phyloP scores from a whole-genome alignment of 2,113 vertebrate species.

The Elgaria multicarinata region DNA sequence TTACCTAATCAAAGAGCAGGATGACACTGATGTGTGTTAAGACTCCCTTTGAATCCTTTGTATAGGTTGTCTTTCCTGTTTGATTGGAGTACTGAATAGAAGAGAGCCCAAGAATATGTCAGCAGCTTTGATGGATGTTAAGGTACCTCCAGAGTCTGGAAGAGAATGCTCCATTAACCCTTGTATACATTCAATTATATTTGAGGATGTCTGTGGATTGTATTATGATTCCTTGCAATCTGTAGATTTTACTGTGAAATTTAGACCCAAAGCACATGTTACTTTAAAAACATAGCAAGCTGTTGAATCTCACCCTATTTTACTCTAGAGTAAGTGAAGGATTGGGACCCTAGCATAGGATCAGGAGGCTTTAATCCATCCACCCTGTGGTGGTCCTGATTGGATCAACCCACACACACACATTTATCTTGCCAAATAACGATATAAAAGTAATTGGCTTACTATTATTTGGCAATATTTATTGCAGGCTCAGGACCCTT shows the following conservation, averaged over 20 bases:
- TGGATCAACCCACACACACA: too few relatives aligned
- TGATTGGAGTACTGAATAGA: conserved; percentile 30
- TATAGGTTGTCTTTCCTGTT: conserved; percentile 23
- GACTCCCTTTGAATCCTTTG: conserved; percentile 25
- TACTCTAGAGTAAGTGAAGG: too few relatives aligned
- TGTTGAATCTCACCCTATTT: too few relatives aligned
- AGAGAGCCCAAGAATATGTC: neutral
- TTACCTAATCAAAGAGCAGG: conserved; percentile 56
- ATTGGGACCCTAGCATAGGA: too few relatives aligned
- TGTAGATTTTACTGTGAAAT: neutral
- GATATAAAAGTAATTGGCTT: too few relatives aligned
- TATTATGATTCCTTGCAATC: neutral
- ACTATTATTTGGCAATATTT: too few relatives aligned
- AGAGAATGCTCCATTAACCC: conserved; percentile 5
- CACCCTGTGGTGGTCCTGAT: too few relatives aligned
- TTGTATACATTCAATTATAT: neutral
- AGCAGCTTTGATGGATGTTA: conserved; percentile 23
- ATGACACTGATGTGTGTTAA: conserved; percentile 24
- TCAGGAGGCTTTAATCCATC: too few relatives aligned
- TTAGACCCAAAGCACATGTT: too few relatives aligned
- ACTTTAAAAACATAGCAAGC: too few relatives aligned
- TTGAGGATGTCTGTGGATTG: neutral
- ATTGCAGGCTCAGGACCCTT: too few relatives aligned
- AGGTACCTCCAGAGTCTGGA: neutral
- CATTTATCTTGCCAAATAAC: too few relatives aligned